Base-by-base conservation (phyloP, 2,888 invertebrate genomes). In the Drosophila mulleri region DNA sequence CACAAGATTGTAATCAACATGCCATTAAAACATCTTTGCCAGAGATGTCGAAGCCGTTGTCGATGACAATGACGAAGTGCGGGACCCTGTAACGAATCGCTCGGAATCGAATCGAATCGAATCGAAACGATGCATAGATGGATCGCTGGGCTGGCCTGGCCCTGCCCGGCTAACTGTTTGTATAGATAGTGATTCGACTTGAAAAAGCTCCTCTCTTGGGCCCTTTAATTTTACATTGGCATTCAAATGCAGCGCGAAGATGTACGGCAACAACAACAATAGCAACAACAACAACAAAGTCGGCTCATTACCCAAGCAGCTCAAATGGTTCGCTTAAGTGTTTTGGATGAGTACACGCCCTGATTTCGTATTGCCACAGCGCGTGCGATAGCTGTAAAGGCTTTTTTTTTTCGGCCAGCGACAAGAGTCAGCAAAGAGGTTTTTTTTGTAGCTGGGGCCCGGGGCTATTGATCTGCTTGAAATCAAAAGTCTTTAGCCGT, bases 401-500 rank as follows among this genome's bases (percentile, higher is more conserved):
- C 23, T 35, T 35, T n/a, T 41, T 23, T 26, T 26, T 26, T 26
- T 26, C 6, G 2, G 53, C 53, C 50, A 50, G 39, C 42, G 67
- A 78, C 74, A 77, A 74, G 66, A 74, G 66, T 59, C 47, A 63
- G 37, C 79, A 58, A 67, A 67, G 63, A 62, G 64, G 60, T 79
- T 73, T 72, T 42, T 61, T 45, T 45, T 53, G 48, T 44, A 47
- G 62, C 23, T 63, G 80, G 59, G 65, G 87, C 90, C 89, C 73
- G 75, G 80, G 81, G 84, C 85, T 87, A 88, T 88, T 88, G 84
- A 88, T 90, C 88, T 90, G 82, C 82, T 83, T 75, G 91, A 91
- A 91, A 91, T 91, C 91, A 91, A 92, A 91, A 92, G 91, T 91
- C 84, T 88, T 89, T 83, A 81, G 75, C 53, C 72, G 68, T 74